Percentiles rank a stretch among this genome's conserved stretches.
These are phyloP conservation scores for Nomada hirtipes DNA, from an alignment of 2,888 invertebrate species.

Conservation along the genomic window DNA sequence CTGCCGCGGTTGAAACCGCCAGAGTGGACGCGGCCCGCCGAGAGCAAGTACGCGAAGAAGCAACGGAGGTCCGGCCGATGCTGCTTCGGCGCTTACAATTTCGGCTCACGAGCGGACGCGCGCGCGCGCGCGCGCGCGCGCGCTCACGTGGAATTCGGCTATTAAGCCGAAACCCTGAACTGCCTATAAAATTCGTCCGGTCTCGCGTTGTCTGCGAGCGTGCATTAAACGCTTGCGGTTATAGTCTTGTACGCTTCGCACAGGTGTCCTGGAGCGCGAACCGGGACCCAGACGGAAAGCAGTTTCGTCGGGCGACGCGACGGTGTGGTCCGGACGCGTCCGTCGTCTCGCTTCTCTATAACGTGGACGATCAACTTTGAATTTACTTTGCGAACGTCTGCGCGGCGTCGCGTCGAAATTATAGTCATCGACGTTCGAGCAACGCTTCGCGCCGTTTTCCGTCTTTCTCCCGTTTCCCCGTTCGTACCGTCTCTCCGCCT, in stretches of 20 bases:
- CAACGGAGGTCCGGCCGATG: slow-evolving; percentile 5
- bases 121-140: slow-evolving; percentile 35
- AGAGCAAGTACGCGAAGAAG: background rate
- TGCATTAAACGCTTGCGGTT: slow-evolving; percentile 81
- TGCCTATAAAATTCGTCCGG: slow-evolving; percentile 84
- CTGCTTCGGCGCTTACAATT: slow-evolving; percentile 15
- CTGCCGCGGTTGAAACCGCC: background rate
- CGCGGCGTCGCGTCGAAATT: slow-evolving; percentile 43
- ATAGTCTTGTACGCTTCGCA: slow-evolving; percentile 66
- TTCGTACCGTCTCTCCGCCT: slow-evolving; percentile 8
- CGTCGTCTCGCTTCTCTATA: background rate
- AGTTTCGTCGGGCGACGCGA: slow-evolving; percentile 1
- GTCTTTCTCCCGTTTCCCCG: background rate
- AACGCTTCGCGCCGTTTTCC: slow-evolving; percentile 62
- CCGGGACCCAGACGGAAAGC: slow-evolving; percentile 7
- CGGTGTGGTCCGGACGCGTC: background rate
- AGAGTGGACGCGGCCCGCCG: too few relatives aligned
- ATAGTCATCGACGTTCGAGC: slow-evolving; percentile 56
- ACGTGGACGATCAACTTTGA: slow-evolving; percentile 1
- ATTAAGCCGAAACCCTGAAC: slow-evolving; percentile 82
- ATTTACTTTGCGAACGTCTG: slow-evolving; percentile 3
- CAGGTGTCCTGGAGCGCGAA: slow-evolving; percentile 64
- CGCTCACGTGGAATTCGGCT: slow-evolving; percentile 81
- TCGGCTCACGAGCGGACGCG: slow-evolving; percentile 15
- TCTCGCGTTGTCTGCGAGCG: slow-evolving; percentile 79